phyloP scores from a whole-genome alignment of 2,797 vertebrate genomes.

The Epinephelus awoara region DNA sequence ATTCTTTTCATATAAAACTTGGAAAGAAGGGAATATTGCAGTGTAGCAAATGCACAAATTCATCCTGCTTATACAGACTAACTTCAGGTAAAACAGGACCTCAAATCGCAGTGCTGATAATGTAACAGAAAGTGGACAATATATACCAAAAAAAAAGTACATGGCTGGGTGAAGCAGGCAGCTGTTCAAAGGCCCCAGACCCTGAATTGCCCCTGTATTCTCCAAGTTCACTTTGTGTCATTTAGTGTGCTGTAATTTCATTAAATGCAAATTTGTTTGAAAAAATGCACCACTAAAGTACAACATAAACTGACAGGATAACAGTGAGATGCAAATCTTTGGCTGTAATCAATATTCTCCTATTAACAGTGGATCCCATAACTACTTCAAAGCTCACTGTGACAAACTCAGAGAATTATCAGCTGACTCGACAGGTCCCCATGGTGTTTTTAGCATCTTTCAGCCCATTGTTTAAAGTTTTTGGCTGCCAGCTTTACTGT shows the following conservation, averaged over 20 bases:
- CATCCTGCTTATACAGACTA: not conserved
- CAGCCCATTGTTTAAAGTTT: too few relatives aligned
- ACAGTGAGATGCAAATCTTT: not conserved
- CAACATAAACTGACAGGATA: not conserved
- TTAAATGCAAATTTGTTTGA: not conserved
- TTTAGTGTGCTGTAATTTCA: not conserved
- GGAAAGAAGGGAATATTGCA: not conserved
- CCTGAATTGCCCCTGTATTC: not conserved
- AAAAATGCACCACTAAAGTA: not conserved
- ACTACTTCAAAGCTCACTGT: not conserved
- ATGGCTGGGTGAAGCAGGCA: not conserved
- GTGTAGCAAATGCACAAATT: not conserved
- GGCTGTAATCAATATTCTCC: not conserved
- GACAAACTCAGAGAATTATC: too few relatives aligned
- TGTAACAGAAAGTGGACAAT: not conserved
- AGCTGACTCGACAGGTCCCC: too few relatives aligned
- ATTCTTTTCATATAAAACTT: not conserved
- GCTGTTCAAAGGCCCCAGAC: not conserved
- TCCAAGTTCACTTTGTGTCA: not conserved
- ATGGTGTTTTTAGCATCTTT: too few relatives aligned
- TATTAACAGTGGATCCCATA: not conserved
- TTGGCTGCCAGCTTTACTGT: too few relatives aligned
- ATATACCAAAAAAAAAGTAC: not conserved
- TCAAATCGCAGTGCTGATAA: not conserved
- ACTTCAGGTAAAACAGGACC: not conserved